phyloP scores from a whole-genome alignment of 1,140 invertebrate species.

The Drosophila triauraria region DNA sequence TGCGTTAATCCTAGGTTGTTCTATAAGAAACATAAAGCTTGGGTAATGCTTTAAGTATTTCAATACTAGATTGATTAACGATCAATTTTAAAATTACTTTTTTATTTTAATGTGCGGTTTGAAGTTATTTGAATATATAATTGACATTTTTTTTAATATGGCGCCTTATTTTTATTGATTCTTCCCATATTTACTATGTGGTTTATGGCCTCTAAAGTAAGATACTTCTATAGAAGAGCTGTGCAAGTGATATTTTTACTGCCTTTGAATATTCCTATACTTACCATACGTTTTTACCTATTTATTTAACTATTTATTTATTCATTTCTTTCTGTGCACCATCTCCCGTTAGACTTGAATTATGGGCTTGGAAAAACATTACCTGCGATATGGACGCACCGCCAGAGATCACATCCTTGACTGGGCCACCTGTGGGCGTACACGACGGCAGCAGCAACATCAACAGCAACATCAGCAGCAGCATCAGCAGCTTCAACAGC shows the following conservation, averaged over 20 bases:
- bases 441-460: slow-evolving; percentile 52
- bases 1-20: too few species aligned
- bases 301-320: neutral
- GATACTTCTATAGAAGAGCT: neutral
- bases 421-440: slow-evolving; percentile 84
- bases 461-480: slow-evolving; percentile 50
- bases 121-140: neutral
- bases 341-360: slow-evolving; percentile 66
- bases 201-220: neutral
- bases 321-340: slow-evolving; percentile 4
- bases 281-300: neutral
- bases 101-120: neutral
- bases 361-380: slow-evolving; percentile 90
- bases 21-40: too few species aligned
- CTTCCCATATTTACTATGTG: neutral
- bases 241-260: neutral
- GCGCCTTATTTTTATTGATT: neutral
- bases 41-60: neutral
- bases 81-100: neutral
- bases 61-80: too few species aligned
- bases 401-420: slow-evolving; percentile 90
- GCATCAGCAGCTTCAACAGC: slow-evolving; percentile 42
- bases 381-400: slow-evolving; percentile 90
- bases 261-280: neutral
- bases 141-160: neutral